Conservation (phyloP, 2,888 invertebrate species). For the Xanthorhoe spadicearia region DNA sequence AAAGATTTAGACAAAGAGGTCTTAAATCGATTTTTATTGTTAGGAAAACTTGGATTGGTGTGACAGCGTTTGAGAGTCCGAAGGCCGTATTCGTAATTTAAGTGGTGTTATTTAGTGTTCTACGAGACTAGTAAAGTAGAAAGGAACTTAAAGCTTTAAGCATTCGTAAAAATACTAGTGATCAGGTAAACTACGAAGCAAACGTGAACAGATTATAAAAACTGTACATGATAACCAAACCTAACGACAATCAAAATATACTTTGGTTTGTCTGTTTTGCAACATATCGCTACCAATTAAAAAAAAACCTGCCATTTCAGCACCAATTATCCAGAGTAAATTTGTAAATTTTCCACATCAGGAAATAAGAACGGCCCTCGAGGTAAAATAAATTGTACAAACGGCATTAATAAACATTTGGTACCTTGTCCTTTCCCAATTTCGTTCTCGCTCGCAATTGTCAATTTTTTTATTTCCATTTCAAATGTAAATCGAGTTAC, state of each 20-base stretch:
- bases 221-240: background rate
- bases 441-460: slow-evolving; percentile 51
- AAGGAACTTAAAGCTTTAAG: too few relatives aligned
- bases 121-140: too few relatives aligned
- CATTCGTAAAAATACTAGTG: too few relatives aligned
- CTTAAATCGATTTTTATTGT: slow-evolving; percentile 1
- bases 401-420: slow-evolving; percentile 52
- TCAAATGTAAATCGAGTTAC: slow-evolving; percentile 70
- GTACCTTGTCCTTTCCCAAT: slow-evolving; percentile 31
- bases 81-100: background rate
- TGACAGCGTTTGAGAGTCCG: background rate
- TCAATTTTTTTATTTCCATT: slow-evolving; percentile 64
- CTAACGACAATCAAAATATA: background rate
- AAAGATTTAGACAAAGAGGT: background rate
- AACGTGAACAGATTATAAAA: too few relatives aligned
- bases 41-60: background rate
- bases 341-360: slow-evolving; percentile 17
- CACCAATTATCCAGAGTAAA: slow-evolving; percentile 18
- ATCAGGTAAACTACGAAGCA: too few relatives aligned
- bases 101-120: too few relatives aligned
- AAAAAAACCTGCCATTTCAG: slow-evolving; percentile 4
- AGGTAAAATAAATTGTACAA: slow-evolving; percentile 36
- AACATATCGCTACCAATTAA: background rate
- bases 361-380: slow-evolving; percentile 10
- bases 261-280: too few relatives aligned